Evolutionary conservation across 2,888 invertebrate species (phyloP).

Genomic region (Pristionchus entomophagus): DNA sequence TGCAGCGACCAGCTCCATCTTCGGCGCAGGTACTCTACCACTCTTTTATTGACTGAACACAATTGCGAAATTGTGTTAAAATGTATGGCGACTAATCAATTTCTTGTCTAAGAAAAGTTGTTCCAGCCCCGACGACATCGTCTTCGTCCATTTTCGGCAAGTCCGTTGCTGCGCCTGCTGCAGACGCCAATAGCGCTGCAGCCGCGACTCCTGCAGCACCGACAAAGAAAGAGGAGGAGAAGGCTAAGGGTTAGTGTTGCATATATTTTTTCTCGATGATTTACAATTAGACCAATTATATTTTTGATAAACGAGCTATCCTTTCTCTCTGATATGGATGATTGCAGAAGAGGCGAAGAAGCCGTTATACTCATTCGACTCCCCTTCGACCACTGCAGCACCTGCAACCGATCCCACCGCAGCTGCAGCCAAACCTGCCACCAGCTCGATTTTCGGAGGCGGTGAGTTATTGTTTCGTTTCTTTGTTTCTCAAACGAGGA

Average conservation of each 20-base stretch:
- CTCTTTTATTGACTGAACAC: too few relatives aligned
- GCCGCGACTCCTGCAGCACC: neutral
- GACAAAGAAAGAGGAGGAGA: neutral
- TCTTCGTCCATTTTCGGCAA: neutral
- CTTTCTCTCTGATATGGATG: neutral
- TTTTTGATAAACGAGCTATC: too few relatives aligned
- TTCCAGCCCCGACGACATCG: neutral
- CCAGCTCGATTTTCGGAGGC: neutral
- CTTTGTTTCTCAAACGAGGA: too few relatives aligned
- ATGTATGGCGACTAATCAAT: too few relatives aligned
- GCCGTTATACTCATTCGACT: neutral
- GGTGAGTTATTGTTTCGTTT: neutral
- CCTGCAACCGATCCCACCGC: neutral
- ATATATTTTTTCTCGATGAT: too few relatives aligned
- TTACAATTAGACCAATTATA: too few relatives aligned
- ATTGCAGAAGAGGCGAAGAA: neutral
- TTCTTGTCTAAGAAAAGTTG: too few relatives aligned
- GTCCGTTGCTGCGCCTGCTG: neutral
- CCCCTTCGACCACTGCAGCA: slow-evolving; percentile 1
- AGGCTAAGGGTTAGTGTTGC: neutral
- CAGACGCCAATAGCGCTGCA: too few relatives aligned
- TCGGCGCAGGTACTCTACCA: neutral
- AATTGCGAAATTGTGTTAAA: too few relatives aligned
- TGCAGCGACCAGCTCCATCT: neutral
- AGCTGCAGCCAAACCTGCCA: neutral